Evolutionary conservation across 53 echinoderm and acorn worm genomes (phyloP).

Genomic region (Hippasteria phrygiana): DNA sequence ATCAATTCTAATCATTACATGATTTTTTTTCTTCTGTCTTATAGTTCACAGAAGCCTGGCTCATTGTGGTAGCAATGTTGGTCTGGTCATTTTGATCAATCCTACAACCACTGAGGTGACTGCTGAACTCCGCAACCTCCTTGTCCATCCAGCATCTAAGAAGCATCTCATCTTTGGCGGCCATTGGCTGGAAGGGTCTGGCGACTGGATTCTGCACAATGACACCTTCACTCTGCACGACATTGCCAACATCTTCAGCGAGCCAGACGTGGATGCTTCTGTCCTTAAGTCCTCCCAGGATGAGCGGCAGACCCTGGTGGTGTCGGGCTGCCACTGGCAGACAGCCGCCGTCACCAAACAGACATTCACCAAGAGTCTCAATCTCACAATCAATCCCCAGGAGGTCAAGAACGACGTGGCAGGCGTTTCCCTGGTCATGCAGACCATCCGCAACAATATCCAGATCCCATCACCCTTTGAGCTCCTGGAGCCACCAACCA

Average conservation of each 20-base stretch:
- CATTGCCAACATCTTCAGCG: slow-evolving; percentile 78
- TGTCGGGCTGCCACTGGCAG: slow-evolving; percentile 94
- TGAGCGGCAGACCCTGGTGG: slow-evolving; percentile 79
- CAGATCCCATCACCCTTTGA: slow-evolving; percentile 87
- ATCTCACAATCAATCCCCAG: slow-evolving; percentile 90
- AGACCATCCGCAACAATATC: slow-evolving; percentile 77
- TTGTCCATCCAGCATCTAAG: slow-evolving; percentile 83
- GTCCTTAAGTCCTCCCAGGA: slow-evolving; percentile 76
- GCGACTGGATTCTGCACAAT: slow-evolving; percentile 95
- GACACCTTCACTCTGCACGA: slow-evolving; percentile 91
- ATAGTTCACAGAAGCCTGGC: slow-evolving; percentile 84
- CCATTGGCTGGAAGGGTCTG: slow-evolving; percentile 73
- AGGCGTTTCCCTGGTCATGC: slow-evolving; percentile 74
- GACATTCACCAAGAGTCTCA: slow-evolving; percentile 91
- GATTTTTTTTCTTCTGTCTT: slow-evolving; percentile 15
- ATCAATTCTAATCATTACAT: neutral
- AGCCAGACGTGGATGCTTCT: slow-evolving; percentile 85
- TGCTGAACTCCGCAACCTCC: slow-evolving; percentile 81
- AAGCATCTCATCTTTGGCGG: slow-evolving; percentile 93
- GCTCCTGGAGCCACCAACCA: slow-evolving; percentile 95
- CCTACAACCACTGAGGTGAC: slow-evolving; percentile 78
- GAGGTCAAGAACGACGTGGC: slow-evolving; percentile 89
- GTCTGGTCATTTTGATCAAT: slow-evolving; percentile 87
- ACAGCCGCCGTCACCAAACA: slow-evolving; percentile 82
- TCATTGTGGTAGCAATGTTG: slow-evolving; percentile 77